phyloP scores from a whole-genome alignment of 2,888 invertebrate genomes.

The Syritta pipiens region DNA sequence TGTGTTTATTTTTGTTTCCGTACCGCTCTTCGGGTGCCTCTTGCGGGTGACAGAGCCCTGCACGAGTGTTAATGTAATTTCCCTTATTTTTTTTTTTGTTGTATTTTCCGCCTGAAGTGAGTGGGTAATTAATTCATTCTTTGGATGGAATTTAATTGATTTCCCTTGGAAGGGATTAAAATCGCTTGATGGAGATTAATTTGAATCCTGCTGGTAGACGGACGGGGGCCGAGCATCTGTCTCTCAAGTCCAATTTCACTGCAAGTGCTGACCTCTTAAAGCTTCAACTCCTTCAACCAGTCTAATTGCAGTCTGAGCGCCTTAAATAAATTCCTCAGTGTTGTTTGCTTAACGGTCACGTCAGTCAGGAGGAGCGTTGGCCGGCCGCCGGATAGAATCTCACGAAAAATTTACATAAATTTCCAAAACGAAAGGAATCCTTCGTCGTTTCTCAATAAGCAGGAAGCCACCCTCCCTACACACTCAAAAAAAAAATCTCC shows the following conservation, averaged over 20 bases:
- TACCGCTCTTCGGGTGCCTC: not conserved
- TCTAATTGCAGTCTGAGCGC: constrained; percentile 7
- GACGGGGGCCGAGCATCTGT: too few relatives aligned
- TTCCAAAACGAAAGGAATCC: constrained; percentile 28
- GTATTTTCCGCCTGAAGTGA: not conserved
- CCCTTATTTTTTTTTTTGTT: not conserved
- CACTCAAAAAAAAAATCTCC: constrained; percentile 8
- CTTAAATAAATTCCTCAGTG: constrained; percentile 13
- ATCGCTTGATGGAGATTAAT: constrained; percentile 14
- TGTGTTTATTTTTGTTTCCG: constrained; percentile 53
- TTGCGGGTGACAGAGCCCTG: constrained; percentile 1
- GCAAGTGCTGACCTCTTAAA: not conserved
- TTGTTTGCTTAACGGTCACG: constrained; percentile 4
- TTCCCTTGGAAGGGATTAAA: constrained; percentile 18
- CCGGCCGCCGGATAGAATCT: not conserved
- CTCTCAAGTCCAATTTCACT: too few relatives aligned
- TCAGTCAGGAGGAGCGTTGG: not conserved
- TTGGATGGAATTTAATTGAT: constrained; percentile 32
- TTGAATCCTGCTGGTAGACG: constrained; percentile 4
- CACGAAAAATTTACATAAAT: constrained; percentile 34
- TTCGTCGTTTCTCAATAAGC: constrained; percentile 37
- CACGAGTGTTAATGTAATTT: constrained; percentile 4
- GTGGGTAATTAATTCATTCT: constrained; percentile 46
- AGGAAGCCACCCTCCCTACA: constrained; percentile 18
- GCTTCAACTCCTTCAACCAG: not conserved